Conservation (phyloP, 1,140 invertebrate species). For the Bombus affinis region DNA sequence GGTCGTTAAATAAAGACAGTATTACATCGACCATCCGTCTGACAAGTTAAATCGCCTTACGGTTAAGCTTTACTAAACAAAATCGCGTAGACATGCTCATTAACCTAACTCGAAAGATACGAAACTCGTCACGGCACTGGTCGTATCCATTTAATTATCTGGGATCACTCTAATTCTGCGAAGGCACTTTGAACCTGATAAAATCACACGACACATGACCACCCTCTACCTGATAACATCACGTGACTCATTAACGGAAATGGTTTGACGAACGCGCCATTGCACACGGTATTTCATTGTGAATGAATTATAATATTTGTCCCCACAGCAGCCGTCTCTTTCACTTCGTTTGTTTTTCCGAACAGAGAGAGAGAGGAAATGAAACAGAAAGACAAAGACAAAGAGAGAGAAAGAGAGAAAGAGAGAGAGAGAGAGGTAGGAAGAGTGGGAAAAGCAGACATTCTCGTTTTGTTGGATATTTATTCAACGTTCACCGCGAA, state of each 20-base stretch:
- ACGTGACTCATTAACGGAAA: constrained; percentile 28
- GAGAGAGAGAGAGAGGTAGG: background rate
- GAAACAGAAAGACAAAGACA: background rate
- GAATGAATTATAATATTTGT: constrained; percentile 57
- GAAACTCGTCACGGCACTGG: too few relatives aligned
- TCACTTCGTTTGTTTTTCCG: constrained; percentile 1
- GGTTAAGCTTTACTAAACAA: too few relatives aligned
- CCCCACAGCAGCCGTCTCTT: background rate
- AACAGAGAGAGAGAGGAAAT: background rate
- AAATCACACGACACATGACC: constrained; percentile 1
- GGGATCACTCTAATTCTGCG: background rate
- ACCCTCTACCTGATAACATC: background rate
- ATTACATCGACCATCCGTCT: too few relatives aligned
- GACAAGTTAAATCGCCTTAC: too few relatives aligned
- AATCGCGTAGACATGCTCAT: too few relatives aligned
- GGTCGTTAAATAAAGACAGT: too few relatives aligned
- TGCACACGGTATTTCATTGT: constrained; percentile 16
- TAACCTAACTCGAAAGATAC: too few relatives aligned
- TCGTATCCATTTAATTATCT: constrained; percentile 27
- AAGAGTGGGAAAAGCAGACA: background rate
- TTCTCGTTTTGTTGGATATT: constrained; percentile 24
- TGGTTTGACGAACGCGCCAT: background rate
- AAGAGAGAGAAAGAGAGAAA: too few relatives aligned
- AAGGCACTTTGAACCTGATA: background rate
- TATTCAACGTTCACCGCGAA: constrained; percentile 45